Evolutionary conservation across 2,797 vertebrate genomes (phyloP).

Genomic region (Sternotherus odoratus): DNA sequence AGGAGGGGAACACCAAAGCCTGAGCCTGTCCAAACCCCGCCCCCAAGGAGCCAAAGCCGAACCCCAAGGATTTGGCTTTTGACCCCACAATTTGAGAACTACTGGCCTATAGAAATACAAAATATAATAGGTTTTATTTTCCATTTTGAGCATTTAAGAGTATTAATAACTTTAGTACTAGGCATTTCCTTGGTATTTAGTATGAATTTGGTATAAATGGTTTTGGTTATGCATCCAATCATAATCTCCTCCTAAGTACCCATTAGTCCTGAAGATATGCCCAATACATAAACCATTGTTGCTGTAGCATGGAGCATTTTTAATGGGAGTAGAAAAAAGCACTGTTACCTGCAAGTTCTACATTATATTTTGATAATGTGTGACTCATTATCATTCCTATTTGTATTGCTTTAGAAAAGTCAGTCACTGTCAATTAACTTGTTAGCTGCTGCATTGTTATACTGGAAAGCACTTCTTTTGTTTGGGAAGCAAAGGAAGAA

Average conservation of each 20-base stretch:
- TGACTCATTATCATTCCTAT: background rate
- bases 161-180: slow-evolving; percentile 68
- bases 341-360: background rate
- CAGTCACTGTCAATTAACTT: background rate
- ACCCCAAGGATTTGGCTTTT: too few relatives aligned
- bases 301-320: slow-evolving; percentile 2
- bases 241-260: slow-evolving; percentile 56
- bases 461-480: background rate
- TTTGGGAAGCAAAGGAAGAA: background rate
- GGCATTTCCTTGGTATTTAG: slow-evolving; percentile 63
- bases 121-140: background rate
- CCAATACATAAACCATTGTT: background rate
- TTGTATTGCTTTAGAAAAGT: background rate
- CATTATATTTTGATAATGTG: background rate
- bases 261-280: slow-evolving; percentile 58
- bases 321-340: background rate
- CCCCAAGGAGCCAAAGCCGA: too few relatives aligned
- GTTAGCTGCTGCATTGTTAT: background rate
- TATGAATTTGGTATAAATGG: slow-evolving; percentile 70
- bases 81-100: too few relatives aligned
- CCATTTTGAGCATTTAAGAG: slow-evolving; percentile 59
- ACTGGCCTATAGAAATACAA: background rate
- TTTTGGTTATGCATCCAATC: slow-evolving; percentile 39
- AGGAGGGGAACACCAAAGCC: too few relatives aligned
- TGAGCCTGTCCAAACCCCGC: too few relatives aligned